Evolutionary conservation across 2,888 invertebrate genomes (phyloP).

Genomic region (Mythimna vitellina): DNA sequence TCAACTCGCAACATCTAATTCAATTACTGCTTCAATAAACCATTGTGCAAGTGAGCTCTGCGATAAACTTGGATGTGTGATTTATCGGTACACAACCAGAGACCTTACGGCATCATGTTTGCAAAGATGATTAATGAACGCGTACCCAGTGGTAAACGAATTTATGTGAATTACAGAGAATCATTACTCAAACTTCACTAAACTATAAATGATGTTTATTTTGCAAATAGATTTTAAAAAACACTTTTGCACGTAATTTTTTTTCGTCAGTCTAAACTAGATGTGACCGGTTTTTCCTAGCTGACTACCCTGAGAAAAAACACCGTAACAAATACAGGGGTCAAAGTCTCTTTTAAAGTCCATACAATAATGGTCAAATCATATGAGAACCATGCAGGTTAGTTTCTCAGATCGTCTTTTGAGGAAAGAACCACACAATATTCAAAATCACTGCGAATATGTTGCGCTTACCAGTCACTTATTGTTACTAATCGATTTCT

Average conservation of each 20-base stretch:
- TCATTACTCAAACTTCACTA: slow-evolving; percentile 6
- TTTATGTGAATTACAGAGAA: slow-evolving; percentile 7
- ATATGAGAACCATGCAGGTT: too few species aligned
- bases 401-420: too few species aligned
- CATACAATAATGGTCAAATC: too few species aligned
- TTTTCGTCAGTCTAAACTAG: too few species aligned
- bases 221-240: too few species aligned
- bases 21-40: slow-evolving; percentile 77
- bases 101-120: slow-evolving; percentile 42
- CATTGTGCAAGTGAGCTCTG: slow-evolving; percentile 73
- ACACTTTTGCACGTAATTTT: too few species aligned
- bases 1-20: slow-evolving; percentile 83
- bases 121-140: slow-evolving; percentile 41
- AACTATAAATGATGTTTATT: too few species aligned
- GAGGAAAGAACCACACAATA: background rate
- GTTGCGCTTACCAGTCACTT: slow-evolving; percentile 9
- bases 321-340: too few species aligned
- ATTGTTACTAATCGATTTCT: slow-evolving; percentile 11
- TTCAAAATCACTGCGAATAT: slow-evolving; percentile 19
- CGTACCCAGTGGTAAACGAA: slow-evolving; percentile 5
- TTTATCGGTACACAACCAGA: slow-evolving; percentile 60
- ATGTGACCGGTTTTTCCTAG: too few species aligned
- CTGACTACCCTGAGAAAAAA: too few species aligned
- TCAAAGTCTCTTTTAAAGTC: too few species aligned
- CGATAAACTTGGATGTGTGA: slow-evolving; percentile 68